Conservation (phyloP, 2,888 invertebrate genomes). For the Helicoverpa assulta region DNA sequence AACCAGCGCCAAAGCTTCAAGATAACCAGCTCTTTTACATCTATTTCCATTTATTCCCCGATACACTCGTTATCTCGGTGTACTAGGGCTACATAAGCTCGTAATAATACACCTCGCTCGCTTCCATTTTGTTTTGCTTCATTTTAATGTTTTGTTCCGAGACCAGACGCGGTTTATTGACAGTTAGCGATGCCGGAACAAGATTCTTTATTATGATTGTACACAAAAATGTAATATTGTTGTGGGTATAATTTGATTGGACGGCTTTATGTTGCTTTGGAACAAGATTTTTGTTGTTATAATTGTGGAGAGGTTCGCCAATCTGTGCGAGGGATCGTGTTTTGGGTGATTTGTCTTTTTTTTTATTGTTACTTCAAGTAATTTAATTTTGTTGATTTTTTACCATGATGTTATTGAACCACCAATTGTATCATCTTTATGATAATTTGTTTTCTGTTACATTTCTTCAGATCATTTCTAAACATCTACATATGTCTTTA, state of each 20-base stretch:
- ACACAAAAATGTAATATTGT: slow-evolving; percentile 60
- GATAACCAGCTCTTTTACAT: slow-evolving; percentile 55
- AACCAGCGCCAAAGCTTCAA: slow-evolving; percentile 27
- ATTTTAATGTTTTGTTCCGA: slow-evolving; percentile 50
- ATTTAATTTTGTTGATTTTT: neutral
- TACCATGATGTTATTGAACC: neutral
- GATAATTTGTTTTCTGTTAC: neutral
- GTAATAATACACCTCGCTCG: slow-evolving; percentile 31
- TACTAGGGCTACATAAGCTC: slow-evolving; percentile 38
- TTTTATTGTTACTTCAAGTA: neutral
- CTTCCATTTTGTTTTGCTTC: slow-evolving; percentile 54
- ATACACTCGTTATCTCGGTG: slow-evolving; percentile 46
- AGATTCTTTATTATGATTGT: slow-evolving; percentile 68
- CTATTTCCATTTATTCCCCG: slow-evolving; percentile 52
- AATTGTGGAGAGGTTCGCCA: slow-evolving; percentile 41
- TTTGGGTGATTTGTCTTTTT: slow-evolving; percentile 3
- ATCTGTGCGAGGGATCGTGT: slow-evolving; percentile 26
- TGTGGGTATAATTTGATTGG: slow-evolving; percentile 53
- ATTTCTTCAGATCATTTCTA: neutral
- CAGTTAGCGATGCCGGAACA: slow-evolving; percentile 60
- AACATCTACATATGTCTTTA: neutral
- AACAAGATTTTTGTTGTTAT: slow-evolving; percentile 44
- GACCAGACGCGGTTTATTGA: slow-evolving; percentile 60
- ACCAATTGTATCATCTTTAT: neutral
- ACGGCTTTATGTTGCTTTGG: slow-evolving; percentile 45